These are phyloP conservation scores for Thymelicus acteon DNA, from an alignment of 2,888 invertebrate genomes.

Conservation along the genomic window DNA sequence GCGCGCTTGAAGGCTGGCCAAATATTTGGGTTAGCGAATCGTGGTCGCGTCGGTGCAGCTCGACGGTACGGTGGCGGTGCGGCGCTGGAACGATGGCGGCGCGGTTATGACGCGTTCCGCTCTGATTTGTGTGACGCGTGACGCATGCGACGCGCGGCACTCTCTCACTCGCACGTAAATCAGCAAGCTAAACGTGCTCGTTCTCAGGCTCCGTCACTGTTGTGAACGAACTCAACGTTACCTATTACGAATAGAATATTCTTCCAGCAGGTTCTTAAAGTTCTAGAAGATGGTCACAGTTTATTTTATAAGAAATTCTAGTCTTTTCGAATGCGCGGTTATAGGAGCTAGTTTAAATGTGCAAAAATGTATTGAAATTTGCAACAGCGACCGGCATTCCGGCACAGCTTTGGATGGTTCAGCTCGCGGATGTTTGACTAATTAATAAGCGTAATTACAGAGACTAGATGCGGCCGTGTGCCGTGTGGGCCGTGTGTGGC, in stretches of 20 bases:
- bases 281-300: too few species aligned
- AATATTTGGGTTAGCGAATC: conserved; percentile 35
- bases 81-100: conserved; percentile 14
- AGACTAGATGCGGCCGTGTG: too few species aligned
- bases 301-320: too few species aligned
- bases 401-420: neutral
- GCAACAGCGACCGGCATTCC: too few species aligned
- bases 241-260: too few species aligned
- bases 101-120: conserved; percentile 42
- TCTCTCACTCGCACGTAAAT: neutral
- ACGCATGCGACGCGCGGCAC: neutral
- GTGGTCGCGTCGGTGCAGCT: neutral
- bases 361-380: too few species aligned
- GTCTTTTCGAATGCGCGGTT: too few species aligned
- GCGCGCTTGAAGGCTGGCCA: conserved; percentile 15
- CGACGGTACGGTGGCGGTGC: neutral
- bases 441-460: neutral
- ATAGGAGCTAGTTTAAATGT: too few species aligned
- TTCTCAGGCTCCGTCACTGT: neutral
- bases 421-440: neutral
- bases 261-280: too few species aligned
- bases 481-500: too few species aligned
- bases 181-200: neutral
- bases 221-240: too few species aligned
- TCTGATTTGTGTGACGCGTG: conserved; percentile 40